A percentile compares a stretch with the other conserved stretches of the same genome.
phyloP scores from a whole-genome alignment of 2,888 invertebrate genomes.

The Tinea trinotella region DNA sequence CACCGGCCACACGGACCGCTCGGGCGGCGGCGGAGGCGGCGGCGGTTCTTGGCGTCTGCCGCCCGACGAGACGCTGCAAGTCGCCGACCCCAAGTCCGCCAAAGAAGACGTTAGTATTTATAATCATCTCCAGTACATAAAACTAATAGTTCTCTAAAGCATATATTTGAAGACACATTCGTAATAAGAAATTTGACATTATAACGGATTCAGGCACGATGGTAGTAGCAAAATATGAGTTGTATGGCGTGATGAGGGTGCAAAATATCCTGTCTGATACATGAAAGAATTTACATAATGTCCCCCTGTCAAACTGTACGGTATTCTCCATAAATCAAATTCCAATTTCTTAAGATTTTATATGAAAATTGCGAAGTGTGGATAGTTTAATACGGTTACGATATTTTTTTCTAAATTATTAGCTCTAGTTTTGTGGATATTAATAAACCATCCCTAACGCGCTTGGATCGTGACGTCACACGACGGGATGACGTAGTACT shows the following conservation, averaged over 20 bases:
- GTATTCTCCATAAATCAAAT: slow-evolving; percentile 34
- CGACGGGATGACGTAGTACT: no score
- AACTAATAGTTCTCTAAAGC: not conserved
- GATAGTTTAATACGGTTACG: not conserved
- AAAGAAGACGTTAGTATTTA: slow-evolving; percentile 75
- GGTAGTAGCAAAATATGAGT: not conserved
- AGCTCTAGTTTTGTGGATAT: not conserved
- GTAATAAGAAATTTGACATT: not conserved
- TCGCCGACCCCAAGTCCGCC: slow-evolving; percentile 86
- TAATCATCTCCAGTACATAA: slow-evolving; percentile 84
- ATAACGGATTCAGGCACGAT: slow-evolving; percentile 1
- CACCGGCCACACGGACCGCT: slow-evolving; percentile 89
- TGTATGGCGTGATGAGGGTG: slow-evolving; percentile 17
- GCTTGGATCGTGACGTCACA: no score
- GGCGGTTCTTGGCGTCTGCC: slow-evolving; percentile 89
- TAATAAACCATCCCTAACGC: no score
- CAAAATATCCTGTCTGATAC: slow-evolving; percentile 16
- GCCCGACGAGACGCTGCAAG: slow-evolving; percentile 93
- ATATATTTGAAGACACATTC: not conserved
- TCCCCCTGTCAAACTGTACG: slow-evolving; percentile 28
- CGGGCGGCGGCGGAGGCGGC: slow-evolving; percentile 72
- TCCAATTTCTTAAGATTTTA: slow-evolving; percentile 26
- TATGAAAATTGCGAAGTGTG: not conserved
- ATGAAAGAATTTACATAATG: slow-evolving; percentile 24
- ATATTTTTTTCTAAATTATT: not conserved